phyloP scores from a whole-genome alignment of 2,888 invertebrate species.

The Andrena marginata region DNA sequence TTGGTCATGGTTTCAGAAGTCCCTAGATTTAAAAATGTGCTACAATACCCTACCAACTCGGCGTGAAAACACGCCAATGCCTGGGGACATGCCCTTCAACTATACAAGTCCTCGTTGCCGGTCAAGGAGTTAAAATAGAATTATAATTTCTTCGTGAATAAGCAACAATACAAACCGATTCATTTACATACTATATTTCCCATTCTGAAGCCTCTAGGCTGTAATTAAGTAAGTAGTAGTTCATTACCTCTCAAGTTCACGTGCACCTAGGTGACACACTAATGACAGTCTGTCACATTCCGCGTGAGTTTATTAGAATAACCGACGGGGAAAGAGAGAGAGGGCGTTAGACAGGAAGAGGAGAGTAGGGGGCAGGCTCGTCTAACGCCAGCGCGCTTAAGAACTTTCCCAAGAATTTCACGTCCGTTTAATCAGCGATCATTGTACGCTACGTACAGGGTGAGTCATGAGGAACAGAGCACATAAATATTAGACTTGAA shows the following conservation, averaged over 20 bases:
- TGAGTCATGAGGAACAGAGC: no score
- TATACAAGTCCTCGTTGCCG: no score
- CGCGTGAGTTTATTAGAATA: conserved; percentile 13
- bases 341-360: background rate
- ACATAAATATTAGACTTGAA: no score
- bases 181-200: background rate
- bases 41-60: no score
- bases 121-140: no score
- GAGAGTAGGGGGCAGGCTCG: conserved; percentile 5
- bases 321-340: background rate
- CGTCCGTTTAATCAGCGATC: conserved; percentile 49
- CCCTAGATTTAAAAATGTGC: no score
- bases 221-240: background rate
- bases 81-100: no score
- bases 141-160: no score
- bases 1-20: no score
- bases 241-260: conserved; percentile 17
- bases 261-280: conserved; percentile 18
- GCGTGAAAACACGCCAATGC: no score
- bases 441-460: conserved; percentile 2
- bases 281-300: conserved; percentile 16
- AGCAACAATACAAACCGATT: background rate
- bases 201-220: background rate
- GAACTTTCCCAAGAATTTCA: conserved; percentile 62
- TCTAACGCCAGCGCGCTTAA: conserved; percentile 22